phyloP scores from a whole-genome alignment of 2,888 invertebrate genomes.

The Aphidoletes aphidimyza region DNA sequence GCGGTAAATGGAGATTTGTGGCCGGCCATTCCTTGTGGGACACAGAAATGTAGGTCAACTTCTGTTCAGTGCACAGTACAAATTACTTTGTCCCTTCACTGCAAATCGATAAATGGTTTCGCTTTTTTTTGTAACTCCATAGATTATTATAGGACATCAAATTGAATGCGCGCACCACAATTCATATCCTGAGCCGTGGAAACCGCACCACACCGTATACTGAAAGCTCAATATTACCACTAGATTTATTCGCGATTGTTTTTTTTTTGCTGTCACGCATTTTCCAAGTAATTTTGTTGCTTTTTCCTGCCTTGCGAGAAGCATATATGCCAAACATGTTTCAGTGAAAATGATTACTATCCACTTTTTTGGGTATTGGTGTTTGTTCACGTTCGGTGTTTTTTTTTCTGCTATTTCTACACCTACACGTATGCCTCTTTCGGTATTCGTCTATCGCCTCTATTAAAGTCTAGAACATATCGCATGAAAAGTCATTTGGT shows the following conservation, averaged over 20 bases:
- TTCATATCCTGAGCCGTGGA: not conserved
- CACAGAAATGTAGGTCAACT: conserved; percentile 14
- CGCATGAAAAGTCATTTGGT: conserved; percentile 27
- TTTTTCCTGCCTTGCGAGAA: not conserved
- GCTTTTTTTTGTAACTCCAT: not conserved
- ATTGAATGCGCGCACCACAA: not conserved
- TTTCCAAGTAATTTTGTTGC: not conserved
- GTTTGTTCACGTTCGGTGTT: not conserved
- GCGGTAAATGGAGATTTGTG: conserved; percentile 21
- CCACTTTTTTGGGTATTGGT: not conserved
- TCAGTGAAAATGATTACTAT: not conserved
- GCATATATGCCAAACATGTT: not conserved
- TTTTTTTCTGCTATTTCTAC: no score
- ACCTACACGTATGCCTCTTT: not conserved
- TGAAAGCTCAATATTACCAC: not conserved
- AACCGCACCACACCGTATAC: not conserved
- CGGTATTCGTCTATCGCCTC: not conserved
- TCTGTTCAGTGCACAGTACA: not conserved
- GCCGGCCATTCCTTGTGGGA: not conserved
- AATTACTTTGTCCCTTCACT: not conserved
- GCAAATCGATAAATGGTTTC: not conserved
- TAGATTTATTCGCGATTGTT: not conserved
- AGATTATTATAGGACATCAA: not conserved
- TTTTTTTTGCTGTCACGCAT: not conserved
- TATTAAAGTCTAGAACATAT: not conserved